Percentiles rank a stretch among this genome's conserved stretches.
phyloP scores from a whole-genome alignment of 2,888 invertebrate genomes.

The Ornithoptera alexandrae region DNA sequence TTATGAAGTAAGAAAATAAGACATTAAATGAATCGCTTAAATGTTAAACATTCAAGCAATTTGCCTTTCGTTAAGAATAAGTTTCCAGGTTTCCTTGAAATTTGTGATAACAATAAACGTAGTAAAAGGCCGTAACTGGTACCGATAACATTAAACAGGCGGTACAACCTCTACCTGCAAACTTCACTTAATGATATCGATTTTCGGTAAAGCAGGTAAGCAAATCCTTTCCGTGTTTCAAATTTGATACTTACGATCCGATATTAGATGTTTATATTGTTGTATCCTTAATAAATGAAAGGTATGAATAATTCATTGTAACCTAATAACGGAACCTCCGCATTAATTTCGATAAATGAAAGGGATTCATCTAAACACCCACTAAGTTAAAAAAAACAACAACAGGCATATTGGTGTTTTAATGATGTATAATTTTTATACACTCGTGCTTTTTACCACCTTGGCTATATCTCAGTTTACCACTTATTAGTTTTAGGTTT shows the following conservation, averaged over 20 bases:
- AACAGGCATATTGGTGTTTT: not conserved
- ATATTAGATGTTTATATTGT: slow-evolving; percentile 1
- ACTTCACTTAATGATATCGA: slow-evolving; percentile 45
- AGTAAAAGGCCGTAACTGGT: slow-evolving; percentile 60
- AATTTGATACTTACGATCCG: slow-evolving; percentile 29
- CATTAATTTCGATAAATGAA: not conserved
- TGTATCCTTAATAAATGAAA: slow-evolving; percentile 33
- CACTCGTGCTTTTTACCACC: too few relatives aligned
- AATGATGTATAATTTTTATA: not conserved
- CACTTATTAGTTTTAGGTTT: too few relatives aligned
- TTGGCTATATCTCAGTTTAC: too few relatives aligned
- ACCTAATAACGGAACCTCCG: slow-evolving; percentile 37
- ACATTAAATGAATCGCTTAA: slow-evolving; percentile 26
- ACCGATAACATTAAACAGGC: slow-evolving; percentile 48
- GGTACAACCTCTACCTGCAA: slow-evolving; percentile 39
- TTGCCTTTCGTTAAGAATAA: slow-evolving; percentile 6
- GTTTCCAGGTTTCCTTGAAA: slow-evolving; percentile 17
- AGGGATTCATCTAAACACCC: not conserved
- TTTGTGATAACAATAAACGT: slow-evolving; percentile 18
- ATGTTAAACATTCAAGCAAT: slow-evolving; percentile 1
- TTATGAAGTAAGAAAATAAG: not conserved
- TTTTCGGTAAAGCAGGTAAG: slow-evolving; percentile 38
- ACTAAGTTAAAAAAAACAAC: too few relatives aligned
- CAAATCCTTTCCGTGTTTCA: slow-evolving; percentile 37
- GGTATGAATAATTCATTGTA: slow-evolving; percentile 57